Evolutionary conservation across 2,113 vertebrate genomes (phyloP), one percentile per base, ranked within the genome.

Genomic region (Pachypanchax playfairii): DNA sequence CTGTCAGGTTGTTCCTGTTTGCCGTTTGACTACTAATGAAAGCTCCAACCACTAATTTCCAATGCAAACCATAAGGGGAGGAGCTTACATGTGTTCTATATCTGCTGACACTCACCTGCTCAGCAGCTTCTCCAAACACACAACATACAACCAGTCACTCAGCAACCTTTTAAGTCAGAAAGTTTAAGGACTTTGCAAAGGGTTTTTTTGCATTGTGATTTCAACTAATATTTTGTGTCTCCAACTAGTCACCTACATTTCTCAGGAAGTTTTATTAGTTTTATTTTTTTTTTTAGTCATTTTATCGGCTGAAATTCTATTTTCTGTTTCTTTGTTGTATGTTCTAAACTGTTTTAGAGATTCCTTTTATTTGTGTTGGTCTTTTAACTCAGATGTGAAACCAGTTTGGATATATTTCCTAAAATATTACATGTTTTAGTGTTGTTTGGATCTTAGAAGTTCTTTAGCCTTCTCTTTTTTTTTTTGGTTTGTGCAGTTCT

Each of bases 21-120:
- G 39, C 70, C 46, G 44, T 60, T 52, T 5, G 39, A 55, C 65
- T 59, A 35, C 54, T 62, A 67, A 75, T 70, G 46, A 64, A 25
- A 49, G 18, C 43, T 39, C 41, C 56, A 55, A 52, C 33, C 43
- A 56, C 29, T 25, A 44, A 50, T 60, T 54, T 60, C 55, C 14
- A 35, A 29, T 4, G 15, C 39, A 60, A 70, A 56, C 18, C 17
- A 41, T 36, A 48, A 14, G 18, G 18, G 44, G 41, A 31, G 10
- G 46, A 38, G 41, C 44, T 39, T 44, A 10, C 38, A 56, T 17
- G 17, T 64, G 18, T 21, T 9, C 44, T 36, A 14, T 11, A 46
- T 62, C 33, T 25, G 3, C 24, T 51, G 25, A 51, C 44, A 70
- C 21, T 3, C 51, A 50, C 22, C 26, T 44, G 29, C 36, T 24